Conservation (phyloP, 2,888 invertebrate genomes). For the Andrena bucephala region DNA sequence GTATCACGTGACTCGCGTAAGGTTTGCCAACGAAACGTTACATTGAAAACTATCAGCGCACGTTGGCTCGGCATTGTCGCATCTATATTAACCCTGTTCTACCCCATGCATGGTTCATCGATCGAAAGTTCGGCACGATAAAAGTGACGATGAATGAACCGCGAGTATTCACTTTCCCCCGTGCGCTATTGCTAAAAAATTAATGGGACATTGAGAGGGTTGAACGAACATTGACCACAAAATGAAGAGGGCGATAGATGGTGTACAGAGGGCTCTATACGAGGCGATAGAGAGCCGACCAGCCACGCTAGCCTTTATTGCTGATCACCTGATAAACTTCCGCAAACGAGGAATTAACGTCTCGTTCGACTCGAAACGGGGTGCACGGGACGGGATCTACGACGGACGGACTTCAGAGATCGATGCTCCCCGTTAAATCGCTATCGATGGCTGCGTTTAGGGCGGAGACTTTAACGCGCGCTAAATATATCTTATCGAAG, state of each 20-base stretch:
- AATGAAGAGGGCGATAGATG: constrained; percentile 29
- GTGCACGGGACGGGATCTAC: constrained; percentile 14
- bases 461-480: constrained; percentile 1
- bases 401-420: constrained; percentile 9
- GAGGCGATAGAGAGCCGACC: constrained; percentile 9
- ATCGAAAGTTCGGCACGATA: background rate
- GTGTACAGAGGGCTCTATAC: constrained; percentile 30
- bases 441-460: constrained; percentile 18
- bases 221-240: constrained; percentile 21
- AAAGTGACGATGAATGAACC: constrained; percentile 46
- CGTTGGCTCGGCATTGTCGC: too few species aligned
- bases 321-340: constrained; percentile 66
- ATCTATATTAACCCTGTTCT: too few species aligned
- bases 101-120: background rate
- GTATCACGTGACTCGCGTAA: too few species aligned
- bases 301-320: constrained; percentile 44
- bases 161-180: constrained; percentile 36
- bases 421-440: constrained; percentile 18
- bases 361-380: constrained; percentile 44
- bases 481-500: constrained; percentile 6
- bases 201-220: constrained; percentile 25
- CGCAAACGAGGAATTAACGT: constrained; percentile 61
- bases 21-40: too few species aligned
- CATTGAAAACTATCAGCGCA: too few species aligned
- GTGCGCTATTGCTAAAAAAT: constrained; percentile 9